These are phyloP conservation scores for Oreortyx pictus DNA, from an alignment of 2,797 vertebrate genomes.

Conservation along the genomic window DNA sequence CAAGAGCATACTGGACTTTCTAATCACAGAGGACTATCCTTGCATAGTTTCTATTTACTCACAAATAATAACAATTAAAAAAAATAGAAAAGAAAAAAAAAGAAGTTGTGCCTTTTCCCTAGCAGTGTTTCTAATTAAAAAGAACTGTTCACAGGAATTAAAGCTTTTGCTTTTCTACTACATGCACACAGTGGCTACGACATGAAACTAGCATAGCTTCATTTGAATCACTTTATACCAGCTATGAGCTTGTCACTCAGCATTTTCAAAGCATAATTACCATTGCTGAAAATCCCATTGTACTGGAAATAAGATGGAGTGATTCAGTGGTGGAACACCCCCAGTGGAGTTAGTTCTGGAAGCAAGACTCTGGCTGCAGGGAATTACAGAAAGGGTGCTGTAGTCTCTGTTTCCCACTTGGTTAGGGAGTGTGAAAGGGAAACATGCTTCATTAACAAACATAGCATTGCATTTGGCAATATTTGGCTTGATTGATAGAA, in stretches of 20 bases:
- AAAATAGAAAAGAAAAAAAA: not conserved
- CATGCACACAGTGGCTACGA: not conserved
- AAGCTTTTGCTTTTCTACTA: not conserved
- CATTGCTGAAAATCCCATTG: not conserved
- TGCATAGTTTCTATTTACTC: not conserved
- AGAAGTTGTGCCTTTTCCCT: not conserved
- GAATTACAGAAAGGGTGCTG: not conserved
- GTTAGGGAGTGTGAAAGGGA: not conserved
- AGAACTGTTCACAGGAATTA: not conserved
- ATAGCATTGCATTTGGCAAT: not conserved
- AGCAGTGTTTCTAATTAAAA: not conserved
- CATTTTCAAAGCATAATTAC: not conserved
- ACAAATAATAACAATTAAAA: not conserved
- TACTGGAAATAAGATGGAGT: not conserved
- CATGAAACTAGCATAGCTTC: not conserved
- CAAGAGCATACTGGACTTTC: not conserved
- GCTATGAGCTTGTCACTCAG: not conserved
- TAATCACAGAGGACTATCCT: not conserved
- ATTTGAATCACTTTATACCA: not conserved
- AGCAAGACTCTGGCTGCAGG: not conserved
- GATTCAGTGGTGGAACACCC: not conserved
- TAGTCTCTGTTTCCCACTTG: not conserved
- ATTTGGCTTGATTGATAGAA: not conserved
- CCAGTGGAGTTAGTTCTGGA: not conserved
- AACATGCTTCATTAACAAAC: not conserved